A percentile compares a stretch with the other conserved stretches of the same genome.
phyloP scores from a whole-genome alignment of 2,113 vertebrate species.

The Apodemus speciosus region DNA sequence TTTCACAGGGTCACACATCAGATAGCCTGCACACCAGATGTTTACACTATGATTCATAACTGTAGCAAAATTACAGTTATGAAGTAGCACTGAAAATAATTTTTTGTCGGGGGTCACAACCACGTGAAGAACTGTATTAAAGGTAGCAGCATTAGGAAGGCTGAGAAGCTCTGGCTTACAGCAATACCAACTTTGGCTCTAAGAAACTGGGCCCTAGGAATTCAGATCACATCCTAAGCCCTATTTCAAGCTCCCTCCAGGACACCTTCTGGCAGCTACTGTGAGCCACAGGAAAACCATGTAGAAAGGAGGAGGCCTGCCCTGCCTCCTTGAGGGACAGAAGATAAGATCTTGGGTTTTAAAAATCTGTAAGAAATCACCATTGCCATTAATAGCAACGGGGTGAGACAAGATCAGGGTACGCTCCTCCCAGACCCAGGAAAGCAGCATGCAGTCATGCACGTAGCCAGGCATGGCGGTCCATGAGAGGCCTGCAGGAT shows the following conservation, averaged over 20 bases:
- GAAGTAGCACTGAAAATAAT: background rate
- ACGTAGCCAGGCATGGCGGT: background rate
- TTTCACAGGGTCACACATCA: background rate
- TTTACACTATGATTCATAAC: background rate
- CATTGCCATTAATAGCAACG: background rate
- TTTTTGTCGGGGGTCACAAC: background rate
- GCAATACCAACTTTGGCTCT: background rate
- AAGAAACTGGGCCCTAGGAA: background rate
- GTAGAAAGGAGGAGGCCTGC: background rate
- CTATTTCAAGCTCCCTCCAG: background rate
- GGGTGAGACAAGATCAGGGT: background rate
- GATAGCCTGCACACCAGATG: background rate
- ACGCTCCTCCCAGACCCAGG: background rate
- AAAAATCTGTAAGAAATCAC: background rate
- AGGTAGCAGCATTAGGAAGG: background rate
- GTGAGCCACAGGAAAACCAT: background rate
- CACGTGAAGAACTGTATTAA: background rate
- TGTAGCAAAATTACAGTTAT: background rate
- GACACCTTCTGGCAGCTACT: background rate
- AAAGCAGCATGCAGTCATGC: background rate
- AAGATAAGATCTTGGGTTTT: background rate
- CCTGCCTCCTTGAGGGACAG: background rate
- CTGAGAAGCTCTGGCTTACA: background rate
- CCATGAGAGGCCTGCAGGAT: background rate
- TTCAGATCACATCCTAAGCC: background rate